Evolutionary conservation across 2,113 vertebrate genomes (phyloP), one percentile per base, ranked within the genome.

Genomic region (Serilophus lunatus): DNA sequence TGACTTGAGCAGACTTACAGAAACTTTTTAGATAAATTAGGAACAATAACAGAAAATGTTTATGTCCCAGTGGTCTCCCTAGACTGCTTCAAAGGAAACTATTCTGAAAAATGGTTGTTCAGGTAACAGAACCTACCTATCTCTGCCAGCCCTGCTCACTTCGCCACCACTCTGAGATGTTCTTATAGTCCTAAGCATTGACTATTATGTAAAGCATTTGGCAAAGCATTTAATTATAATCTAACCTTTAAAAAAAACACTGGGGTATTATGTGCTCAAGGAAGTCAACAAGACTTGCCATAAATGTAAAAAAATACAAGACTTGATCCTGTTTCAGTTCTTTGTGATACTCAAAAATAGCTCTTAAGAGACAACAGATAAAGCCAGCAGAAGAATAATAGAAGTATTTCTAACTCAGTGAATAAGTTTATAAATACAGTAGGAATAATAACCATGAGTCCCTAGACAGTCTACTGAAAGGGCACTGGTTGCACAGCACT

Each of bases 171-270:
- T 35, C 65, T 4, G 26, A 82, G 45, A 63, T 13, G 8, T 23
- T 71, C 28, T 50, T 38, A 66, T 28, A 81, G 77, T 17, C 42
- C 83, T 2, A 1, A 78, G 57, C 50, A 51, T 3, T 76, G 78
- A 22, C 49, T 66, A 65, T 66, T 78, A 81, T 38, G 75, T 18
- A n/a, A n/a, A n/a, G n/a, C n/a, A n/a, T 65, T 85, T 61, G 38
- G 53, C 44, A 89, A 91, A 92, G 33, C 18, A 45, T 59, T 86
- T 81, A 63, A 83, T 24, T 60, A 69, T n/a, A 81, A 63, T 23
- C 53, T 91, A 95, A 88, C 71, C 57, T 93, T 92, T 64, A 61
- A 93, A 78, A 75, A 88, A 92, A 96, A 82, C 47, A 42, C 25
- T 7, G 5, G 7, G 36, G 29, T 74, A 74, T 88, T 92, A 94